Evolutionary conservation across 92 coral and sea anemone genomes (phyloP).

Genomic region (Paragorgia papillata): DNA sequence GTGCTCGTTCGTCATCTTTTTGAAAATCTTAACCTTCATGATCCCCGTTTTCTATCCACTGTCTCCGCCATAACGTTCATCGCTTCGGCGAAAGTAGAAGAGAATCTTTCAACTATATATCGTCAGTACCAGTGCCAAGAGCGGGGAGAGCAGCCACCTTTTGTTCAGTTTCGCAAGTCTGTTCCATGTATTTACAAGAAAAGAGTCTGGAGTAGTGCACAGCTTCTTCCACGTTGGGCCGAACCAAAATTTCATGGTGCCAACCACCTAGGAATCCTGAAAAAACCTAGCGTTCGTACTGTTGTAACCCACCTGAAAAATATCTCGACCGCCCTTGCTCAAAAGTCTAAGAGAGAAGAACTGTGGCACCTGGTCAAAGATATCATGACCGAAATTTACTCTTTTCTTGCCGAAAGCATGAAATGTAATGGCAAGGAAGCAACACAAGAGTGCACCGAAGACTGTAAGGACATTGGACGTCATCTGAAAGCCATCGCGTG

Average conservation of each 20-base stretch:
- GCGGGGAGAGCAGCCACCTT: conserved; percentile 67
- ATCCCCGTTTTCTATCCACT: conserved; percentile 68
- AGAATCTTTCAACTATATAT: conserved; percentile 66
- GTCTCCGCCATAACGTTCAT: conserved; percentile 84
- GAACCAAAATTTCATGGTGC: conserved; percentile 51
- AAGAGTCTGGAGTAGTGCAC: conserved; percentile 75
- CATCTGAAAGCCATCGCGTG: conserved; percentile 48
- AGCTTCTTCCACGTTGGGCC: conserved; percentile 84
- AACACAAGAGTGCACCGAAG: conserved; percentile 34
- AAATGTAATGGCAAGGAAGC: conserved; percentile 19
- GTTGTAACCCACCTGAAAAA: conserved; percentile 78
- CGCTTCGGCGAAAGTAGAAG: conserved; percentile 62
- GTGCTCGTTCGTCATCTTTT: conserved; percentile 70
- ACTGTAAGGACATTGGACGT: conserved; percentile 37
- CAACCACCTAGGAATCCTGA: conserved; percentile 76
- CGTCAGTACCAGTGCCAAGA: conserved; percentile 66
- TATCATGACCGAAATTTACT: conserved; percentile 58
- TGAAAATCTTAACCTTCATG: conserved; percentile 71
- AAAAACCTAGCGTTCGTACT: conserved; percentile 68
- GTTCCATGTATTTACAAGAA: conserved; percentile 74
- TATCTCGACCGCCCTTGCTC: conserved; percentile 58
- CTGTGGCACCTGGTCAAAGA: conserved; percentile 38
- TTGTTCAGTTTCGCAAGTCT: conserved; percentile 80
- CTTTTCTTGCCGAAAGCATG: conserved; percentile 35
- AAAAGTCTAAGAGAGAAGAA: conserved; percentile 73